phyloP scores from a whole-genome alignment of 2,113 vertebrate species.

The Dicaeum eximium region DNA sequence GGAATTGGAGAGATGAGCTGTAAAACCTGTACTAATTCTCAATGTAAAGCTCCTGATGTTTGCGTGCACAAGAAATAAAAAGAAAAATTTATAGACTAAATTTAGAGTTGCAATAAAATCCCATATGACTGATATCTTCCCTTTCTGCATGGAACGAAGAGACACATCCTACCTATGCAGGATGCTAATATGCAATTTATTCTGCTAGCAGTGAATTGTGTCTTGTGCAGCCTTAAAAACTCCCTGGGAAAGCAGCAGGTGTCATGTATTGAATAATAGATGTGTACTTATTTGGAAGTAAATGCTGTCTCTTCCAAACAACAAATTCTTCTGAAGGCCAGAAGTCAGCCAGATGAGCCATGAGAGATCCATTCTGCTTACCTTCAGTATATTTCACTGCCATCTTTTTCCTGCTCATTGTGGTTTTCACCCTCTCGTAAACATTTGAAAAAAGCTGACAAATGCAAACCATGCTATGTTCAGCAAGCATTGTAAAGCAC shows the following conservation, averaged over 20 bases:
- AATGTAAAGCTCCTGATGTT: neutral
- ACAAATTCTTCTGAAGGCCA: neutral
- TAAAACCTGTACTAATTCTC: neutral
- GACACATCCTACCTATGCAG: neutral
- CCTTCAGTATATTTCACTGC: neutral
- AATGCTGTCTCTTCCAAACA: neutral
- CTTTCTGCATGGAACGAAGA: neutral
- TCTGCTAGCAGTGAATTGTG: neutral
- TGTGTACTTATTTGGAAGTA: neutral
- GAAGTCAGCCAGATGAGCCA: neutral
- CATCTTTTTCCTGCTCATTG: neutral
- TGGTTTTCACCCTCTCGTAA: neutral
- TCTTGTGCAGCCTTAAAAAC: neutral
- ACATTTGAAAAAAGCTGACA: neutral
- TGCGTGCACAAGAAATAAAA: neutral
- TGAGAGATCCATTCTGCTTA: neutral
- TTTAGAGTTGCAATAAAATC: neutral
- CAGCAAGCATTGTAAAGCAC: neutral
- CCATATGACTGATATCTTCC: neutral
- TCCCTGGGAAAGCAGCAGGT: neutral
- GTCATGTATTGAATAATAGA: neutral
- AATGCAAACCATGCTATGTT: neutral
- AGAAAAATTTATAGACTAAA: neutral
- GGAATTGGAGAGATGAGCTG: neutral
- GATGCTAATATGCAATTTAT: neutral